Base-by-base conservation (phyloP, 2,113 vertebrate species). In the Acanthisitta chloris region DNA sequence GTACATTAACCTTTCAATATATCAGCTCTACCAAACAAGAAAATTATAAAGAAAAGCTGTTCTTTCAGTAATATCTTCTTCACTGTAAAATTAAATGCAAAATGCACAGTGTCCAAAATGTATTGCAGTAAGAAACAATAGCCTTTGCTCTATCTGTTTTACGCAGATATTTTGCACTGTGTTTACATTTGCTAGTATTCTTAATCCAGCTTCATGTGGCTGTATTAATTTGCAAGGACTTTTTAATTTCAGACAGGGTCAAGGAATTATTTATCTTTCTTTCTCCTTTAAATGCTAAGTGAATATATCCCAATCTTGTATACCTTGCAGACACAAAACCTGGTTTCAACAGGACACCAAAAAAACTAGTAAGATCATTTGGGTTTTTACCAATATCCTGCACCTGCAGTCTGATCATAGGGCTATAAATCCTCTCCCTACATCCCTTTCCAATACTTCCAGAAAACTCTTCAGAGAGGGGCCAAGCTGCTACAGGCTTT, bases 21-120 rank as follows among this genome's bases (percentile, higher is more conserved):
- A 90, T 92, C 15, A 78, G 59, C n/a, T 92, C 62, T 72, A 82
- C 57, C 48, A 92, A 96, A 89, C n/a, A 96, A 91, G 58, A 74
- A 95, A 84, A 84, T 65, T 43, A 77, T 24, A 33, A 79, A 70
- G 66, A 81, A 85, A 84, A 87, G 54, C 51, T 84, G 24, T 86
- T 88, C 52, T 72, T 90, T 94, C 61, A 85, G 26, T 76, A 91
- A 89, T 72, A 69, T 72, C 34, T 46, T 86, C 80, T 85, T 43
- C 33, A 74, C 51, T 2, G 2, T 69, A 72, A 93, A 91, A 95
- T 92, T 83, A 86, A 81, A 83, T 42, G 42, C 73, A 80, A 95
- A 94, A 73, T 62, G 85, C 29, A 79, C 28, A 64, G 13, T 36
- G 17, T 5, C 26, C 64, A 73, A 88, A 91, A 86, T 29, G 7